Evolutionary conservation across 2,113 vertebrate genomes (phyloP).

Genomic region (Vanacampus margaritifer): DNA sequence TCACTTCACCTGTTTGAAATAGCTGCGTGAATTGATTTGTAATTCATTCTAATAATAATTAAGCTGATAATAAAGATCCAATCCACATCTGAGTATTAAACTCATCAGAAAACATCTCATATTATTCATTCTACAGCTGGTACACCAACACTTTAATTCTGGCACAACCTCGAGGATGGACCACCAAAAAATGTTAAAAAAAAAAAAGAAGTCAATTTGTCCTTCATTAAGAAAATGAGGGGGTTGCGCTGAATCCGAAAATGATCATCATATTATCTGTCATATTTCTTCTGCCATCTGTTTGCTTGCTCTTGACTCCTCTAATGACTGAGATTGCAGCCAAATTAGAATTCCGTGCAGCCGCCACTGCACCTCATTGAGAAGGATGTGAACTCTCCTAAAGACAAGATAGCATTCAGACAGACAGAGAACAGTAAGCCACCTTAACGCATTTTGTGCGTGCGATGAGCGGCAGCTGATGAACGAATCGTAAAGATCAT

Average conservation of each 20-base stretch:
- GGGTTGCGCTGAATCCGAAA: slow-evolving; percentile 69
- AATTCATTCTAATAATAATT: slow-evolving; percentile 1
- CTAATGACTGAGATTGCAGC: slow-evolving; percentile 66
- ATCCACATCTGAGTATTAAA: neutral
- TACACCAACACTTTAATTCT: slow-evolving; percentile 23
- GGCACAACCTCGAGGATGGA: slow-evolving; percentile 39
- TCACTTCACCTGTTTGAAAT: neutral
- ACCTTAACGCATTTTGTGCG: slow-evolving; percentile 27
- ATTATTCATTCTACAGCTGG: neutral
- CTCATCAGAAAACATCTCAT: neutral
- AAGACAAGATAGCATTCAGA: slow-evolving; percentile 35
- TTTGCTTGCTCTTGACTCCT: slow-evolving; percentile 69
- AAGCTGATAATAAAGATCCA: slow-evolving; percentile 19
- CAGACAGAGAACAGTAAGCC: slow-evolving; percentile 4
- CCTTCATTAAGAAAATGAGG: slow-evolving; percentile 71
- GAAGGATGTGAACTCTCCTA: slow-evolving; percentile 48
- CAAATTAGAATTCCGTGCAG: slow-evolving; percentile 67
- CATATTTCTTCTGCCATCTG: slow-evolving; percentile 72
- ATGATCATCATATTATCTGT: slow-evolving; percentile 68
- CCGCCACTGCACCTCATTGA: slow-evolving; percentile 59
- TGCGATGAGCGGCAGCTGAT: slow-evolving; percentile 27
- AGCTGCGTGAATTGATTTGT: neutral
- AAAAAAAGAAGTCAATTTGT: slow-evolving; percentile 58
- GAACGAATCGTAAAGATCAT: slow-evolving; percentile 33
- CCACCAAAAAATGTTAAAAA: neutral